Base-by-base conservation (phyloP, 2,888 invertebrate genomes). In the Metacarcinus magister region DNA sequence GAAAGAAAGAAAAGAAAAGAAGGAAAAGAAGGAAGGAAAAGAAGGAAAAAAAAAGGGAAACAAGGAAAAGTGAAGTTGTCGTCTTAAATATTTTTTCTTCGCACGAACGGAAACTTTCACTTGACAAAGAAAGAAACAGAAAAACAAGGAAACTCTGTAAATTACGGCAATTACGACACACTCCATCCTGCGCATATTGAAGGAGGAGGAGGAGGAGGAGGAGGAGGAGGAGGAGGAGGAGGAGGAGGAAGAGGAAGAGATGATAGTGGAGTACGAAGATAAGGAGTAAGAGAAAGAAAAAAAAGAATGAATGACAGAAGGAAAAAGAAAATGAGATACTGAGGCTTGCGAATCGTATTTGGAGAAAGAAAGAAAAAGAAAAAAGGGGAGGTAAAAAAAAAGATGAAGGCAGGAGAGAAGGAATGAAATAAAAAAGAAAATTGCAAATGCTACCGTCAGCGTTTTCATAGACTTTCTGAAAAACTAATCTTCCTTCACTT, bases 81-180 rank as follows among this genome's bases (percentile, higher is more conserved):
- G 54, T 54, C 32, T 48, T 46, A 32, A 54, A 92, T 92, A 92
- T 92, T 54, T 48, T 48, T n/a, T 13, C 48, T 43, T 46, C 48
- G 28, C 48, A 82, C 82, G 82, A 82, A 82, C 82, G 32, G 4
- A 82, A 82, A 82, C 82, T 82, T 32, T 4, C n/a, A 67, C 19
- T 67, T 23, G 67, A 32, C 82, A 48, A 28, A 28, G 23, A 54
- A 67, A 32, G 93, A 93, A 93, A 93, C n/a, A 39, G 10, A 32
- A n/a, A 75, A 75, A 43, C 5, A 93, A 44, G 23, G 75, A 54
- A 92, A 92, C 48, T 92, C 28, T 28, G 46, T n/a, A 92, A 92
- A 46, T 54, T 46, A 92, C 13, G 48, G 48, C 28, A 92, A 92
- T 92, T 92, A 92, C 28, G 92, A 46, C 48, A 92, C 54, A 16